Conservation (phyloP, 1,140 invertebrate genomes). For the Procambarus clarkii region DNA sequence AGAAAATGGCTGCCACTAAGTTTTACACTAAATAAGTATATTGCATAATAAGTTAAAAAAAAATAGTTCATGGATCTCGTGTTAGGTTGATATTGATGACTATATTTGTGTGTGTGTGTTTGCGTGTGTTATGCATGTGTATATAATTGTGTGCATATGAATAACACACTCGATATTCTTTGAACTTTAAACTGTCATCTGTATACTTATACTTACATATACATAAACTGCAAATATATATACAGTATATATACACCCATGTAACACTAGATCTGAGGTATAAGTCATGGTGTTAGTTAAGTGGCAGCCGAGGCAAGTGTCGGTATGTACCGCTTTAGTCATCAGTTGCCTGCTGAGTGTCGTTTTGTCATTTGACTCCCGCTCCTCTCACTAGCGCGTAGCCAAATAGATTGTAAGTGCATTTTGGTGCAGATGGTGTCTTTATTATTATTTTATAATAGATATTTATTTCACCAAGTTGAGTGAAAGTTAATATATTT, state of each 20-base stretch:
- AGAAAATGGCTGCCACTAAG: conserved; percentile 49
- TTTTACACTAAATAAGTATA: conserved; percentile 17
- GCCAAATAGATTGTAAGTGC: conserved; percentile 71
- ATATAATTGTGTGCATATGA: conserved; percentile 14
- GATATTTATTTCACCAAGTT: conserved; percentile 52
- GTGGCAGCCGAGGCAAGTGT: conserved; percentile 62
- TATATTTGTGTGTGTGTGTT: conserved; percentile 30
- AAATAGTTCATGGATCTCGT: conserved; percentile 31
- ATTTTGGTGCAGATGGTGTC: conserved; percentile 61
- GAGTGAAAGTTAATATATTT: conserved; percentile 44
- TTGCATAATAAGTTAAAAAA: conserved; percentile 51
- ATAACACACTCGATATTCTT: conserved; percentile 3
- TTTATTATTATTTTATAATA: conserved; percentile 46
- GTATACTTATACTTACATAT: conserved; percentile 46
- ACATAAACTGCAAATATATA: background rate
- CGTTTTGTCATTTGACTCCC: conserved; percentile 60
- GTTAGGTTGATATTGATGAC: conserved; percentile 26
- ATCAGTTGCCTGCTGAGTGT: conserved; percentile 51
- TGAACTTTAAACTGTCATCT: conserved; percentile 8
- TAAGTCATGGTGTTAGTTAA: conserved; percentile 41
- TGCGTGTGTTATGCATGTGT: conserved; percentile 18
- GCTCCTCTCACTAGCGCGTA: conserved; percentile 68
- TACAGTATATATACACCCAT: conserved; percentile 15
- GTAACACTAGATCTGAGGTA: conserved; percentile 55
- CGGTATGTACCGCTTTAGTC: conserved; percentile 62